Conservation (phyloP, 2,797 vertebrate species). For the Holocentrus rufus region DNA sequence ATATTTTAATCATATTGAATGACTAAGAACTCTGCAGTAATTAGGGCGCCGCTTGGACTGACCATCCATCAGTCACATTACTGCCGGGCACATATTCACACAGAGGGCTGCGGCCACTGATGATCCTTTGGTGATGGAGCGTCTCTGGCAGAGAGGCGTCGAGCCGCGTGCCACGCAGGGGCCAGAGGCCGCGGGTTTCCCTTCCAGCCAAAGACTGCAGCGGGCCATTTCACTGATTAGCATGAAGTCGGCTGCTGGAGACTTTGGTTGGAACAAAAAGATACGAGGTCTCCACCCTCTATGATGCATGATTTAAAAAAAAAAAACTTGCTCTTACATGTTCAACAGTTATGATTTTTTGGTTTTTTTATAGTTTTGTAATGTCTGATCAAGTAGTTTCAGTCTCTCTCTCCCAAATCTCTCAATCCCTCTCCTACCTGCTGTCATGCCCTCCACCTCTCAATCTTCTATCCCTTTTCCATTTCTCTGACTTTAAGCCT, state of each 20-base stretch:
- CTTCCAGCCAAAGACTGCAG: too few species aligned
- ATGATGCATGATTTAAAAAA: too few species aligned
- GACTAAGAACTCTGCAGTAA: slow-evolving; percentile 52
- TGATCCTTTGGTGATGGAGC: slow-evolving; percentile 58
- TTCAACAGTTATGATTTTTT: slow-evolving; percentile 36
- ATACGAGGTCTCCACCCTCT: too few species aligned
- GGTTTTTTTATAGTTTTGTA: slow-evolving; percentile 15
- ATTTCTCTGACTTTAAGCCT: neutral
- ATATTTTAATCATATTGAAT: slow-evolving; percentile 76
- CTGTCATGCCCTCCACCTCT: neutral
- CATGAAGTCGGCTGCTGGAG: too few species aligned
- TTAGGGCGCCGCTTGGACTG: slow-evolving; percentile 50
- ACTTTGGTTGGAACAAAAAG: too few species aligned
- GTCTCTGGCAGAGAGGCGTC: slow-evolving; percentile 13
- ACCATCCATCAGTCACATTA: slow-evolving; percentile 63
- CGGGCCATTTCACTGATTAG: too few species aligned
- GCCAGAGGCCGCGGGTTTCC: too few species aligned
- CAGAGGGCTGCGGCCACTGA: slow-evolving; percentile 58
- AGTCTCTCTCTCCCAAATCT: neutral
- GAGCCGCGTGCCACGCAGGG: too few species aligned
- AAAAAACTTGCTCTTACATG: neutral
- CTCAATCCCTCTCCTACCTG: neutral
- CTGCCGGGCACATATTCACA: slow-evolving; percentile 63
- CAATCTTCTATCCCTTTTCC: neutral
- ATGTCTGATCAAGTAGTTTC: neutral